A percentile compares a stretch with the other conserved stretches of the same genome.
These are phyloP conservation scores for Leptothorax acervorum DNA, from an alignment of 2,888 invertebrate species.

Conservation along the genomic window DNA sequence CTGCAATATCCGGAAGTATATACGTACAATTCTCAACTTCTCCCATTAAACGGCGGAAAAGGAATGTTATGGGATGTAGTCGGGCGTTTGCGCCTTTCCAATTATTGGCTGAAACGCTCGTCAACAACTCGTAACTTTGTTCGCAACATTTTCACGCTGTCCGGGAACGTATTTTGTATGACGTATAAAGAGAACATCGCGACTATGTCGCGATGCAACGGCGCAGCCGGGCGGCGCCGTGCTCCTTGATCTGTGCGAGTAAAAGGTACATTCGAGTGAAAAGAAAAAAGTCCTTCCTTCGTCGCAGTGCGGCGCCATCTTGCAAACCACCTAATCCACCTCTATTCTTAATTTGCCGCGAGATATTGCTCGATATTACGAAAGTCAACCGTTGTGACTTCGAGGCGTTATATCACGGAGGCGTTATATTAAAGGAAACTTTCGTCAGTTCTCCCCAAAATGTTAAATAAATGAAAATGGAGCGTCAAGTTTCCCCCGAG, in stretches of 20 bases:
- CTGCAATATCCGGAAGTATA: constrained; percentile 9
- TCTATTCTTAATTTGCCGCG: background rate
- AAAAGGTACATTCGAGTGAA: background rate
- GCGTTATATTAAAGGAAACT: background rate
- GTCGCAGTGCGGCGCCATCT: background rate
- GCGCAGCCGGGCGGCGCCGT: background rate
- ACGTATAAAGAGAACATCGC: constrained; percentile 1
- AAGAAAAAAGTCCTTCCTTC: background rate
- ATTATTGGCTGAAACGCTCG: constrained; percentile 30
- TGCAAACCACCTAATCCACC: background rate
- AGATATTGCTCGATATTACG: background rate
- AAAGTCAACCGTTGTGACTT: background rate
- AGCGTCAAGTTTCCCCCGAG: background rate
- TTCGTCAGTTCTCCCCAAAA: background rate
- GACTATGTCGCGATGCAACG: background rate
- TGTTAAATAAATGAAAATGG: background rate
- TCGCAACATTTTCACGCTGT: background rate
- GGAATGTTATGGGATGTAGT: background rate
- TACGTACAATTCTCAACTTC: constrained; percentile 29
- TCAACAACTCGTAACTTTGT: constrained; percentile 7
- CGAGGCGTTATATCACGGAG: background rate
- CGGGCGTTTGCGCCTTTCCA: background rate
- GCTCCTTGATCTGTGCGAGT: constrained; percentile 4
- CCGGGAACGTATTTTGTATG: background rate
- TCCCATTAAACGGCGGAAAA: constrained; percentile 32